Evolutionary conservation across 2,797 vertebrate species (phyloP).

Genomic region (Ctenopoma kingsleyae): DNA sequence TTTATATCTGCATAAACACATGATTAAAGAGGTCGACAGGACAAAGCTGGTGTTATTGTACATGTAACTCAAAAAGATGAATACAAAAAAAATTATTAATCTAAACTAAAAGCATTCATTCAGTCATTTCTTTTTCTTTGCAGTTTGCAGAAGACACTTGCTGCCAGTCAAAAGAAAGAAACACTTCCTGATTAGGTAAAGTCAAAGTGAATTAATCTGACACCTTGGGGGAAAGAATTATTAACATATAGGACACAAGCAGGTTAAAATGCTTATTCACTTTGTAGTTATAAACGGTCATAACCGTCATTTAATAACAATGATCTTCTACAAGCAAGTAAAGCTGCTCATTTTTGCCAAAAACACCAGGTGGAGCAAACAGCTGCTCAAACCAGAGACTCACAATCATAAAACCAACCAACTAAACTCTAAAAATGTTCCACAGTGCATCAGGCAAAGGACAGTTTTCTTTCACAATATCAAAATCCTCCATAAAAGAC

Average conservation of each 20-base stretch:
- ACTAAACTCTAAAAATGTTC: neutral
- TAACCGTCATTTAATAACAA: neutral
- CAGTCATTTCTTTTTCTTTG: neutral
- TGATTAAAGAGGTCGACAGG: too few species aligned
- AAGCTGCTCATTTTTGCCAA: neutral
- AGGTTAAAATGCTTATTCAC: neutral
- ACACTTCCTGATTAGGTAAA: neutral
- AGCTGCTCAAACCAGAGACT: conserved; percentile 4
- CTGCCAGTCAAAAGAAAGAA: neutral
- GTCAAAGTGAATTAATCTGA: neutral
- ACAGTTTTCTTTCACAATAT: neutral
- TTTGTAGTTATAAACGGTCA: neutral
- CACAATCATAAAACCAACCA: neutral
- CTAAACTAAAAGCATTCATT: neutral
- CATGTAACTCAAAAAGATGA: neutral
- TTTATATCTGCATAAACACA: too few species aligned
- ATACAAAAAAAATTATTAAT: neutral
- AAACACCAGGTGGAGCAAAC: neutral
- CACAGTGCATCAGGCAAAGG: neutral
- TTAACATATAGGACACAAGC: neutral
- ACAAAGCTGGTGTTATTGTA: neutral
- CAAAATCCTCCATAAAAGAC: neutral
- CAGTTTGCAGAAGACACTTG: neutral
- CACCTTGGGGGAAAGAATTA: neutral
- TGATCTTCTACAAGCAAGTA: neutral